These are phyloP conservation scores for Troides aeacus DNA, from an alignment of 2,888 invertebrate species.

Conservation along the genomic window DNA sequence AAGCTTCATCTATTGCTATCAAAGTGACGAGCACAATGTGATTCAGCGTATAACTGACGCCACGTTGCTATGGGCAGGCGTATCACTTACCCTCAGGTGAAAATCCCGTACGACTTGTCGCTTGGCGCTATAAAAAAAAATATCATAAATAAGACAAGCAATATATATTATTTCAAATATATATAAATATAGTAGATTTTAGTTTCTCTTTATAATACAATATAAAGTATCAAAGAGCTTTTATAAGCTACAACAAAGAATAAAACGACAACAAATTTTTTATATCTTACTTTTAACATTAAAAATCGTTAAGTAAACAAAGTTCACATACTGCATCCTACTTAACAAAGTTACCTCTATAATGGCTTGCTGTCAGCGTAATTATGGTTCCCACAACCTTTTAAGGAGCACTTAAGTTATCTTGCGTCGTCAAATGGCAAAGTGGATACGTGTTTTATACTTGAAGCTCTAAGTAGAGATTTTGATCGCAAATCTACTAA, in stretches of 20 bases:
- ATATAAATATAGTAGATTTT: too few species aligned
- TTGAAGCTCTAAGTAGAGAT: not conserved
- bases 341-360: conserved; percentile 27
- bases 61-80: too few species aligned
- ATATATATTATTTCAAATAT: too few species aligned
- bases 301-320: not conserved
- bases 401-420: conserved; percentile 28
- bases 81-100: too few species aligned
- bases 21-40: too few species aligned
- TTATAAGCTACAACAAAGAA: not conserved
- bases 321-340: conserved; percentile 13
- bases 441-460: conserved; percentile 6
- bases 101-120: too few species aligned
- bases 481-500: not conserved
- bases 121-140: too few species aligned
- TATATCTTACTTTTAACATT: not conserved
- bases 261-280: not conserved
- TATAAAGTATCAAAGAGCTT: too few species aligned
- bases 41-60: too few species aligned
- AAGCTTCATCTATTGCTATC: too few species aligned
- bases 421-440: conserved; percentile 17
- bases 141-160: too few species aligned
- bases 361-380: conserved; percentile 26
- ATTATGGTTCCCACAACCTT: conserved; percentile 29
- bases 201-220: too few species aligned